phyloP scores from a whole-genome alignment of 2,888 invertebrate species.

The Gerris lacustris region DNA sequence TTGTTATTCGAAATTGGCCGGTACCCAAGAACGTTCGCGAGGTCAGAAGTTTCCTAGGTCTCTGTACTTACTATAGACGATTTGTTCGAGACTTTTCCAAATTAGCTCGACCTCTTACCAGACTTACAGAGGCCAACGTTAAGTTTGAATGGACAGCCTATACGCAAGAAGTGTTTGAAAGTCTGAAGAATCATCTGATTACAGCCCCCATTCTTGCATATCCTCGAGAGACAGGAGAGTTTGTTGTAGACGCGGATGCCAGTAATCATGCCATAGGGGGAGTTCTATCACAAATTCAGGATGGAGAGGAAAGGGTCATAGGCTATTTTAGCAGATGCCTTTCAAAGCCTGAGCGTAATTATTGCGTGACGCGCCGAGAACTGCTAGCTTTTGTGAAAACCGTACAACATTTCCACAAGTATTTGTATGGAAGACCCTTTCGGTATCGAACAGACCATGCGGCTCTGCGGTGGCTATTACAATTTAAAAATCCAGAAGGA shows the following conservation, averaged over 20 bases:
- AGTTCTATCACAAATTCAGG: not conserved
- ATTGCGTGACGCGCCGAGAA: not conserved
- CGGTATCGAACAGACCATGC: not conserved
- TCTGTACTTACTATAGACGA: constrained; percentile 30
- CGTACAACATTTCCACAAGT: constrained; percentile 10
- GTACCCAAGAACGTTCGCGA: constrained; percentile 22
- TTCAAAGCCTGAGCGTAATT: not conserved
- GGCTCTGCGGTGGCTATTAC: constrained; percentile 1
- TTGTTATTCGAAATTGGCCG: constrained; percentile 26
- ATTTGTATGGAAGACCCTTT: constrained; percentile 9
- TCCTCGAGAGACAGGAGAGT: not conserved
- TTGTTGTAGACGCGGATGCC: constrained; percentile 11
- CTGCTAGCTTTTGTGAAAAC: not conserved
- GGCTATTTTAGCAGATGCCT: constrained; percentile 1
- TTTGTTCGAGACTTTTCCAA: constrained; percentile 20
- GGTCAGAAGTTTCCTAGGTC: constrained; percentile 28
- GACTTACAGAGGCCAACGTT: constrained; percentile 4
- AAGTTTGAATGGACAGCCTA: constrained; percentile 7
- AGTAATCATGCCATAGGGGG: constrained; percentile 1
- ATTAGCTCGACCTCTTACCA: not conserved
- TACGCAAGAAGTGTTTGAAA: not conserved
- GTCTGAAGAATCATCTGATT: not conserved
- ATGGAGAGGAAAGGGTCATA: not conserved
- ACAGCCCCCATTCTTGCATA: not conserved
- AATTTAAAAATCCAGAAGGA: constrained; percentile 11